Base-by-base conservation (phyloP, 2,888 invertebrate genomes). In the Micoletzkya japonica region DNA sequence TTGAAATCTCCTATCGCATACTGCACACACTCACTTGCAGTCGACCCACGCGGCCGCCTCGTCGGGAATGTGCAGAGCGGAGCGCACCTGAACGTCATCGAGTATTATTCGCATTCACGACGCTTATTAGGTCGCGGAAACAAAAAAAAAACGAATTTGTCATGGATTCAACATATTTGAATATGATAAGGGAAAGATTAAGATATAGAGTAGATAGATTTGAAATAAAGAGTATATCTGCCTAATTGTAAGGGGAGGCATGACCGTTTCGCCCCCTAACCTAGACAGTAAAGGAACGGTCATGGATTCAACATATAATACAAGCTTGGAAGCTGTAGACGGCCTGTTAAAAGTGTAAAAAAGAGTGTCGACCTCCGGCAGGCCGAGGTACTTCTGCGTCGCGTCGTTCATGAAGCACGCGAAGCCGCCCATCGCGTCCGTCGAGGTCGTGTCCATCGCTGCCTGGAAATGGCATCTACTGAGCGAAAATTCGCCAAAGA, bases 51-150 rank as follows among this genome's bases (percentile, higher is more conserved):
- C 34, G 37, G 56, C 72, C 34, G 74, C 74, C 3, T 20, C 37
- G n/a, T 34, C 50, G 28, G 76, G 76, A 50, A 81, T 79, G 70
- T 81, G 78, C 4, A 81, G 77, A 34, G 78, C 79, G n/a, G 32
- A 17, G 28, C 70, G 71, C 17, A 73, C 72, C 36, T 73, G 34
- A 2, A 20, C 52, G 32, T 1, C 14, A 4, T 34, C 20, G 2
- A 1, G 3, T 37, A 52, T 52, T 14, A 14, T 14, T 44, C 4
- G 24, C 54, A 7, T 54, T 4, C 14, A 26, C 26, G 26, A 54
- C 24, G n/a, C 10, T n/a, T 36, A 36, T n/a, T 34, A 28, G 36
- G 26, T 52, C n/a, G 10, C 10, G 2, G 56, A 52, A 26, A 2
- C 24, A 4, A 52, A 30, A 28, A 17, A 14, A 39, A 39, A 7